These are phyloP conservation scores for Xiphorhynchus erythropygius DNA, from an alignment of 2,797 vertebrate species.

Conservation along the genomic window DNA sequence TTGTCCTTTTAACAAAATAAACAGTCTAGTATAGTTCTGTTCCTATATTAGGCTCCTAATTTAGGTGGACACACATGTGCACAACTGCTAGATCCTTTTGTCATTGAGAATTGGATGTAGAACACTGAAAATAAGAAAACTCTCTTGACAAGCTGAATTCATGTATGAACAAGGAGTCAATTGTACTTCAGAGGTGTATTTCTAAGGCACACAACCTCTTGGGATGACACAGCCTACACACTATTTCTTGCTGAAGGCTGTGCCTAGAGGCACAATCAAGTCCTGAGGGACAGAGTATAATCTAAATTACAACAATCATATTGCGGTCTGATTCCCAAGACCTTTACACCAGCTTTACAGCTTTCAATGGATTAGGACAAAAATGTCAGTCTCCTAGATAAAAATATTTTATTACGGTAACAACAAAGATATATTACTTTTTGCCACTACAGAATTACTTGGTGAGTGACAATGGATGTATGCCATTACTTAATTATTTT, in stretches of 20 bases:
- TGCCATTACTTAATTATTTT: background rate
- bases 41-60: background rate
- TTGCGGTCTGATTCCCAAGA: background rate
- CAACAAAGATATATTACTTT: background rate
- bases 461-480: background rate
- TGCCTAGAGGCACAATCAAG: background rate
- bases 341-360: background rate
- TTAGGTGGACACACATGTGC: background rate
- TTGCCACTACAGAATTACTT: background rate
- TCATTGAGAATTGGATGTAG: background rate
- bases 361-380: background rate
- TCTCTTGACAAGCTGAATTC: background rate
- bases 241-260: constrained; percentile 30
- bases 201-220: background rate
- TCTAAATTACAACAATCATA: background rate
- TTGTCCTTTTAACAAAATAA: background rate
- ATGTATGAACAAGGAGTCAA: constrained; percentile 21
- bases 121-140: background rate
- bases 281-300: background rate
- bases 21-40: background rate
- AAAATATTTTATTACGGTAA: background rate
- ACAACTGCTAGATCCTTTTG: background rate
- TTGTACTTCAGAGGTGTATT: background rate
- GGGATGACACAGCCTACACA: background rate
- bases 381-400: background rate